Evolutionary conservation across 1,140 invertebrate species (phyloP).

Genomic region (Ostrea edulis): DNA sequence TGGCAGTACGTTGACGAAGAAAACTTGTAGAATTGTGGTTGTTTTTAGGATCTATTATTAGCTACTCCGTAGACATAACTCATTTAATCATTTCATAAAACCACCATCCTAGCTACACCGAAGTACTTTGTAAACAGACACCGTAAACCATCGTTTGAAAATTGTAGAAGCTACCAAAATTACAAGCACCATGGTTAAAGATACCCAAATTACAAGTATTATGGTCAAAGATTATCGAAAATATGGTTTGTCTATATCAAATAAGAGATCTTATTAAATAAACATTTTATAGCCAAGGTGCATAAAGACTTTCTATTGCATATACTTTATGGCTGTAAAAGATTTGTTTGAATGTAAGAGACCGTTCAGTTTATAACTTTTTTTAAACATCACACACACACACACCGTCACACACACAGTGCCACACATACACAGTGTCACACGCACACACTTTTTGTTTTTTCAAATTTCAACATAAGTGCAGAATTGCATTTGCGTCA

Average conservation of each 20-base stretch:
- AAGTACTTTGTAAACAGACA: not conserved
- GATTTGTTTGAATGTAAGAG: no score
- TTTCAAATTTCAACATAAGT: no score
- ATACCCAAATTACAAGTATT: not conserved
- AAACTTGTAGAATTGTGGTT: slow-evolving; percentile 20
- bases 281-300: no score
- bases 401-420: no score
- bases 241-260: not conserved
- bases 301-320: no score
- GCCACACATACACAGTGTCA: no score
- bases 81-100: slow-evolving; percentile 38
- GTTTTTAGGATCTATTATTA: slow-evolving; percentile 8
- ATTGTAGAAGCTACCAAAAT: not conserved
- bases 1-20: slow-evolving; percentile 22
- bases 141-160: not conserved
- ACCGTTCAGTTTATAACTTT: no score
- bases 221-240: not conserved
- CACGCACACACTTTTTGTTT: no score
- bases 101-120: not conserved
- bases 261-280: not conserved
- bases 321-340: not conserved
- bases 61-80: slow-evolving; percentile 15
- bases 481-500: no score
- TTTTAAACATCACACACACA: no score
- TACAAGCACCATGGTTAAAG: not conserved